Conservation (phyloP, 2,888 invertebrate genomes). For the Habroteleia sp. region DNA sequence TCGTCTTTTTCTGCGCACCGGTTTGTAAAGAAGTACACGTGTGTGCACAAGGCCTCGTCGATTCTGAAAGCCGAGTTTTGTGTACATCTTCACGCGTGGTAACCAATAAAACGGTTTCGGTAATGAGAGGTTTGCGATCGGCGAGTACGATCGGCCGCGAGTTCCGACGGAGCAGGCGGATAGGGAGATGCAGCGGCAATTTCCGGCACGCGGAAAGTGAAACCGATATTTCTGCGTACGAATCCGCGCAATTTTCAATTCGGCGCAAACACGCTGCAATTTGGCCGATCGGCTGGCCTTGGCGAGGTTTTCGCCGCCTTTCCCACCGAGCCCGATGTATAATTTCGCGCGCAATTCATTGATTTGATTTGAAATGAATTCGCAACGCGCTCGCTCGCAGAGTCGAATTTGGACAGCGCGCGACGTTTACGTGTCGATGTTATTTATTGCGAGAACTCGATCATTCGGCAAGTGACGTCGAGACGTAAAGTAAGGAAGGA, state of each 20-base stretch:
- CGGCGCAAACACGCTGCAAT: slow-evolving; percentile 7
- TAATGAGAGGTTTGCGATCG: slow-evolving; percentile 66
- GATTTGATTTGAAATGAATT: slow-evolving; percentile 5
- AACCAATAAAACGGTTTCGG: slow-evolving; percentile 74
- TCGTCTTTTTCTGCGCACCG: slow-evolving; percentile 7
- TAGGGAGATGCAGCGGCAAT: slow-evolving; percentile 35
- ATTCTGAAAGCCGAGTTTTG: slow-evolving; percentile 54
- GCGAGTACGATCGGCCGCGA: slow-evolving; percentile 34
- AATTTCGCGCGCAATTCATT: slow-evolving; percentile 14
- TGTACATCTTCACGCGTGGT: slow-evolving; percentile 72
- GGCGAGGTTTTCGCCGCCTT: no score
- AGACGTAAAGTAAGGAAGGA: slow-evolving; percentile 36
- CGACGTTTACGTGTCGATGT: slow-evolving; percentile 24
- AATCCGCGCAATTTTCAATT: slow-evolving; percentile 3
- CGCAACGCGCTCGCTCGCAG: no score
- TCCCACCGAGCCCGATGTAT: slow-evolving; percentile 1
- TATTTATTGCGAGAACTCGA: slow-evolving; percentile 37
- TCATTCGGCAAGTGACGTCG: slow-evolving; percentile 7
- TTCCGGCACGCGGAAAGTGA: slow-evolving; percentile 62
- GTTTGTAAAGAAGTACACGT: slow-evolving; percentile 27
- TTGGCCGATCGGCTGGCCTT: no score
- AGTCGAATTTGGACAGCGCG: slow-evolving; percentile 11
- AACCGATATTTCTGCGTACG: slow-evolving; percentile 30
- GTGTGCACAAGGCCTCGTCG: background rate
- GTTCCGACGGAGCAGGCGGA: slow-evolving; percentile 19